Evolutionary conservation across 2,113 vertebrate species (phyloP).

Genomic region (Ranitomeya variabilis): DNA sequence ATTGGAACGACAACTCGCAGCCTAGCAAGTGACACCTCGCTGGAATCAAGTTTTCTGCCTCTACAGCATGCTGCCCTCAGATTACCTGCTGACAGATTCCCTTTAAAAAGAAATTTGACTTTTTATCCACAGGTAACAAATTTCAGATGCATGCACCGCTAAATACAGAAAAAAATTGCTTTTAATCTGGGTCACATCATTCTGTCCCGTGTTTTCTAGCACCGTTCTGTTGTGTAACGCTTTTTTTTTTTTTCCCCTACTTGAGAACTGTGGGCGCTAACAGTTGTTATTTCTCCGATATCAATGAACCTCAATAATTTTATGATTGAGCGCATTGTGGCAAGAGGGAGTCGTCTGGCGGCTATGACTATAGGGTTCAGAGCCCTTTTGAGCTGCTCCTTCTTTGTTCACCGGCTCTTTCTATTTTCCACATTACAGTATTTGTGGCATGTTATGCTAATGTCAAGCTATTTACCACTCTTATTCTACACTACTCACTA

Average conservation of each 20-base stretch:
- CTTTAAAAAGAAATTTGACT: too few species aligned
- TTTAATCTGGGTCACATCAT: background rate
- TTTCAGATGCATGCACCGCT: too few species aligned
- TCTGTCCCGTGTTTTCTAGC: background rate
- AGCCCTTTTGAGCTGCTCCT: constrained; percentile 46
- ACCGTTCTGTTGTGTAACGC: background rate
- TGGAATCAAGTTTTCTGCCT: too few species aligned
- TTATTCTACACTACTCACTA: constrained; percentile 54
- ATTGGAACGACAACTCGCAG: too few species aligned
- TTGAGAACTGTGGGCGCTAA: constrained; percentile 7
- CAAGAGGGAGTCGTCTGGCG: constrained; percentile 7
- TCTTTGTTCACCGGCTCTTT: constrained; percentile 50
- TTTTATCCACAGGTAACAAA: too few species aligned
- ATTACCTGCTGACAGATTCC: too few species aligned
- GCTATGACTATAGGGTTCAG: constrained; percentile 40
- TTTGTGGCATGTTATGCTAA: constrained; percentile 59
- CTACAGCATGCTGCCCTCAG: too few species aligned
- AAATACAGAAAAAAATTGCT: background rate
- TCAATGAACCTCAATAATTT: constrained; percentile 49
- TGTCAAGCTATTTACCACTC: constrained; percentile 58
- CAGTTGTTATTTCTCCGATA: constrained; percentile 26
- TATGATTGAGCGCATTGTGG: constrained; percentile 34
- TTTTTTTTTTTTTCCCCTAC: background rate
- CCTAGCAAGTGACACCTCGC: too few species aligned
- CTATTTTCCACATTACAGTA: constrained; percentile 57